Evolutionary conservation across 2,888 invertebrate species (phyloP).

Genomic region (Frankliniella intonsa): DNA sequence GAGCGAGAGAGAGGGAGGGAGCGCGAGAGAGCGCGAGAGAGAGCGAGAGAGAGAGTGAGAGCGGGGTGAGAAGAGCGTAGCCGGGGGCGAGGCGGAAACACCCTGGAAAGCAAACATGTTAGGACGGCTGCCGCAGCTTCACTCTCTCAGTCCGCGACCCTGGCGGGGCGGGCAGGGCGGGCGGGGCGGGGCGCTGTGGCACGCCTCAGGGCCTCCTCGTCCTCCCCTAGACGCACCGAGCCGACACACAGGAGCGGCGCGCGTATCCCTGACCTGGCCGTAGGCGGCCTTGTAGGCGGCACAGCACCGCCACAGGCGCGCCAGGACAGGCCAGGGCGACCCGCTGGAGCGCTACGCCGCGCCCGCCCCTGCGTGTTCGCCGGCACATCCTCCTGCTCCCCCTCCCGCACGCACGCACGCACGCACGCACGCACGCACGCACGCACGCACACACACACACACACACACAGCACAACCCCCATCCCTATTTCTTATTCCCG

Average conservation of each 20-base stretch:
- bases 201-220: too few relatives aligned
- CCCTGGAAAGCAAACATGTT: conserved; percentile 11
- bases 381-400: neutral
- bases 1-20: too few relatives aligned
- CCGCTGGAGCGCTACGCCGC: neutral
- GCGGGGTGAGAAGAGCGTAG: neutral
- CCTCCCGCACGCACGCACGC: neutral
- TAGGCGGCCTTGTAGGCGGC: too few relatives aligned
- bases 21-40: too few relatives aligned
- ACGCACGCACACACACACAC: neutral
- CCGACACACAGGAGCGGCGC: too few relatives aligned
- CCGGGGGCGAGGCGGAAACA: conserved; percentile 8
- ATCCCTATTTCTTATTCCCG: neutral
- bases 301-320: too few relatives aligned
- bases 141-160: neutral
- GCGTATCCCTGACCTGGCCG: too few relatives aligned
- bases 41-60: too few relatives aligned
- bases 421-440: neutral
- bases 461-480: neutral
- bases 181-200: too few relatives aligned
- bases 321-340: too few relatives aligned
- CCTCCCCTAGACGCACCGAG: too few relatives aligned
- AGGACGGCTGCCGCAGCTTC: neutral
- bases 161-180: too few relatives aligned
- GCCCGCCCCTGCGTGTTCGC: neutral